Evolutionary conservation across 2,113 vertebrate genomes (phyloP).

Genomic region (Istiophorus platypterus): DNA sequence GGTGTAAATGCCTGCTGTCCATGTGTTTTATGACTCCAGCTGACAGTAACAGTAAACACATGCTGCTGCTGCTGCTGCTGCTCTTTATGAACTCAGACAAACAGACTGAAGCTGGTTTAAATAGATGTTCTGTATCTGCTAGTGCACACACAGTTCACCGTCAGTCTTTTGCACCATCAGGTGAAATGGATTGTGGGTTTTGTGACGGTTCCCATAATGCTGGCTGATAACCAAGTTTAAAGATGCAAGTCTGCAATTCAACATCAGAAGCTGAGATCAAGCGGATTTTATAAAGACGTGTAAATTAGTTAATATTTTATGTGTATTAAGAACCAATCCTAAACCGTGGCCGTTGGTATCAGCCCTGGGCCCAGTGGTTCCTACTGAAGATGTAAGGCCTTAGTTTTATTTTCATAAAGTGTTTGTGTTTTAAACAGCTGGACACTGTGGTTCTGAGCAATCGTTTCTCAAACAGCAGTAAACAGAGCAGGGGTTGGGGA

Average conservation of each 20-base stretch:
- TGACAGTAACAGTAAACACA: slow-evolving; percentile 45
- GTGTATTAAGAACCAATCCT: too few species aligned
- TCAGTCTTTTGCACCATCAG: background rate
- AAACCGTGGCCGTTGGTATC: too few species aligned
- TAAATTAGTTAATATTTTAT: too few species aligned
- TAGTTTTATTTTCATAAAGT: too few species aligned
- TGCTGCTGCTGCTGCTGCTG: slow-evolving; percentile 20
- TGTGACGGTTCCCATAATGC: too few species aligned
- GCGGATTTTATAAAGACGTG: too few species aligned
- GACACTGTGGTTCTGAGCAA: background rate
- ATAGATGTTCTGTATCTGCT: background rate
- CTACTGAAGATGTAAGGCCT: too few species aligned
- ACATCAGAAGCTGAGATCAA: too few species aligned
- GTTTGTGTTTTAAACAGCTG: background rate
- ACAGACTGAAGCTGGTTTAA: background rate
- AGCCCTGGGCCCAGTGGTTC: too few species aligned
- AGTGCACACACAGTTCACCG: background rate
- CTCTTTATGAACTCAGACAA: slow-evolving; percentile 4
- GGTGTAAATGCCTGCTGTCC: slow-evolving; percentile 34
- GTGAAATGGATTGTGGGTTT: background rate
- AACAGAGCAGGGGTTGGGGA: background rate
- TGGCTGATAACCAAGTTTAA: background rate
- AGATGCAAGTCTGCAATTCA: background rate
- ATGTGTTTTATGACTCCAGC: slow-evolving; percentile 54
- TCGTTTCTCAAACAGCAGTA: background rate